Base-by-base conservation (phyloP, 2,113 vertebrate genomes). In the Chaetodon trifascialis region DNA sequence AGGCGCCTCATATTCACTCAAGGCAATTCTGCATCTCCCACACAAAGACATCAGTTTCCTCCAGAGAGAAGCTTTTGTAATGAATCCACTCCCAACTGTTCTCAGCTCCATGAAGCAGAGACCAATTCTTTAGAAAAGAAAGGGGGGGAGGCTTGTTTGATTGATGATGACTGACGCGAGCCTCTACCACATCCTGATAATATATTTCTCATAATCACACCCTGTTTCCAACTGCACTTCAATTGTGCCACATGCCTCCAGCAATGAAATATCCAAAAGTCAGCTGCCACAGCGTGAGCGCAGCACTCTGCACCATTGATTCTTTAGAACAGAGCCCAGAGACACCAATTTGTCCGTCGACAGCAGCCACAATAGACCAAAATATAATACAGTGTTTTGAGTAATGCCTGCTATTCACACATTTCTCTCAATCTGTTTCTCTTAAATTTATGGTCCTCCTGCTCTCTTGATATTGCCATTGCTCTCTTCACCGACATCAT, bases 261-360 rank as follows among this genome's bases (percentile, higher is more conserved):
- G 87, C 81, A 68, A 73, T 73, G 65, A 86, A 83, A 88, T 82
- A 80, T 87, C 74, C 69, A 80, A 80, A 85, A 90, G 75, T 82
- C 67, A 64, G 67, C 70, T 69, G 62, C 70, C 73, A 76, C 76
- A 67, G 75, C 12, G 1, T 52, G 76, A 83, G 68, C 19, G 30
- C 78, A 58, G 55, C 83, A 78, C 75, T 75, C 80, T 71, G 82
- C 82, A 72, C 69, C 84, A 55, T 34, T 85, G 82, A 81, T 25
- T 88, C 84, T 82, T 80, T 23, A 76, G 58, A 87, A 72, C 58
- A 74, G 76, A 65, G 86, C 88, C 85, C 68, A 79, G 71, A 91
- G 77, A 90, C 77, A 86, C 52, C 82, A 86, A 90, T 90, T 80
- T 90, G 80, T 80, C 64, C 36, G 0, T 46, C 36, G 46, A 80